A percentile compares a stretch with the other conserved stretches of the same genome.
Conservation (phyloP, 2,113 vertebrate species). For the Hypocryptadius cinnamomeus region DNA sequence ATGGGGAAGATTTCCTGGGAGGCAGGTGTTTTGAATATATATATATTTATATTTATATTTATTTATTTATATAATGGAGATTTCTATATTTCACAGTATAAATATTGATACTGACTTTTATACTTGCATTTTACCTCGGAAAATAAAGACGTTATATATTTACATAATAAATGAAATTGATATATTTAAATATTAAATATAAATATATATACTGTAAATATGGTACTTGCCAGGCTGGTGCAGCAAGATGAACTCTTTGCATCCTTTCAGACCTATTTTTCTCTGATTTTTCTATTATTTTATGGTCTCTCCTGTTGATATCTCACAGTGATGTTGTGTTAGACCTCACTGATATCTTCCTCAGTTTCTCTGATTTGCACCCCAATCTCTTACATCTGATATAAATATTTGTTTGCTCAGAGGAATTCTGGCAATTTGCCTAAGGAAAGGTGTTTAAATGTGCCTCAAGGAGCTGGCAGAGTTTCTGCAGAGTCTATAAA, state of each 20-base stretch:
- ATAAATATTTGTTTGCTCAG: background rate
- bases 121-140: background rate
- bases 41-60: no score
- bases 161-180: background rate
- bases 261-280: background rate
- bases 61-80: background rate
- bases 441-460: background rate
- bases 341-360: background rate
- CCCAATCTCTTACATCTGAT: background rate
- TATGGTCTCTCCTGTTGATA: background rate
- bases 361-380: background rate
- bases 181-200: background rate
- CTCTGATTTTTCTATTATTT: background rate
- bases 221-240: background rate
- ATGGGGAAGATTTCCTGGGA: background rate
- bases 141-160: background rate
- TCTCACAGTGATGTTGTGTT: background rate
- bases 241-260: background rate
- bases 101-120: background rate
- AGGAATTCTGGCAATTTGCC: background rate
- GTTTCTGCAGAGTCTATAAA: background rate
- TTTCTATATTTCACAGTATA: background rate
- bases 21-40: background rate
- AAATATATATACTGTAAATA: background rate
- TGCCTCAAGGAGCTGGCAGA: background rate